These are phyloP conservation scores for Actinia tenebrosa DNA, from an alignment of 64 coral and sea anemone genomes.

Conservation along the genomic window DNA sequence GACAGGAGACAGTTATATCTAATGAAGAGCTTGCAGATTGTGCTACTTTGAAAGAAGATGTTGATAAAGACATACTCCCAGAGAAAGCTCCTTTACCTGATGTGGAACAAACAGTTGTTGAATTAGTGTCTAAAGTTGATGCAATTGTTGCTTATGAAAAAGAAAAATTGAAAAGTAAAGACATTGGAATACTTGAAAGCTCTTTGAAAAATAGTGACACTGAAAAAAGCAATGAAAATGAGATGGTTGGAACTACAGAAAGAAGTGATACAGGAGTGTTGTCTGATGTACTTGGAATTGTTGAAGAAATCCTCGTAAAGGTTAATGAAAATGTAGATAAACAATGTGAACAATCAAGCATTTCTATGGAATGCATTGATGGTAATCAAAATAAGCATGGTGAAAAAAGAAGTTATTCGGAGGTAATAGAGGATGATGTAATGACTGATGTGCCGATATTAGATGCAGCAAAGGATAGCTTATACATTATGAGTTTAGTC, in stretches of 20 bases:
- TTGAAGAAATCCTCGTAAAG: neutral
- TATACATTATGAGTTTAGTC: slow-evolving; percentile 14
- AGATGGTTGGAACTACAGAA: neutral
- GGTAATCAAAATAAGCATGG: neutral
- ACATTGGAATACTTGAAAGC: neutral
- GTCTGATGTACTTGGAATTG: neutral
- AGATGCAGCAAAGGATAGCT: neutral
- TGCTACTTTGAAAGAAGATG: neutral
- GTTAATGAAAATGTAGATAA: neutral
- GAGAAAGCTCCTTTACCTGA: neutral
- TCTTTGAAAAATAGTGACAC: neutral
- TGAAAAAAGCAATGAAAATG: neutral
- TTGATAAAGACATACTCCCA: neutral
- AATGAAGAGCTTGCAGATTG: neutral
- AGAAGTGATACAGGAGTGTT: neutral
- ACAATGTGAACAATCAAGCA: neutral
- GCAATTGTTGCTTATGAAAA: neutral
- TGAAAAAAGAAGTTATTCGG: neutral
- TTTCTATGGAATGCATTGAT: neutral
- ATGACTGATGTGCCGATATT: neutral
- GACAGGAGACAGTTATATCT: neutral
- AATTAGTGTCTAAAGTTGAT: neutral
- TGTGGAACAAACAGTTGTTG: neutral
- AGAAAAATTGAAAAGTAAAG: neutral
- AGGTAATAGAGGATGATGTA: neutral